Conservation (phyloP, 2,797 vertebrate species). For the Heterohyrax brucei region DNA sequence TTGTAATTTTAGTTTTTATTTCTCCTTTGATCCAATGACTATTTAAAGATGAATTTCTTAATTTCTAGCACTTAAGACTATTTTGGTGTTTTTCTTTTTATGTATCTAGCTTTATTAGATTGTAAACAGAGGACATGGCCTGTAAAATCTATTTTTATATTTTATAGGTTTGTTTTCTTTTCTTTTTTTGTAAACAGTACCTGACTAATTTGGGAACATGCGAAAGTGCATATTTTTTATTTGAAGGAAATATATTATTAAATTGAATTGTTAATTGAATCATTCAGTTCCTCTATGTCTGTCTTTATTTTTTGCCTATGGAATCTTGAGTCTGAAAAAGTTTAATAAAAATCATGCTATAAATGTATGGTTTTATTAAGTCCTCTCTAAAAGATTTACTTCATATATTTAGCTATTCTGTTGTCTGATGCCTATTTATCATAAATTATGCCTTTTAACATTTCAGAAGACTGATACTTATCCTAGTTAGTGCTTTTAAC, state of each 20-base stretch:
- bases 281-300: constrained; percentile 44
- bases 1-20: constrained; percentile 50
- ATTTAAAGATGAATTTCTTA: constrained; percentile 40
- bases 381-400: constrained; percentile 4
- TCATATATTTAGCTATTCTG: not conserved
- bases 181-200: constrained; percentile 18
- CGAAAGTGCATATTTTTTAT: constrained; percentile 26
- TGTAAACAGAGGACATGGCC: not conserved
- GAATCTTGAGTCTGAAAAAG: constrained; percentile 36
- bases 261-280: constrained; percentile 44
- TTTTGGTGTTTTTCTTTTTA: constrained; percentile 11
- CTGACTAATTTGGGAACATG: constrained; percentile 20
- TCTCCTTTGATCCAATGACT: constrained; percentile 8
- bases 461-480: not conserved
- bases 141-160: constrained; percentile 49
- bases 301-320: constrained; percentile 54
- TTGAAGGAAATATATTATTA: constrained; percentile 58
- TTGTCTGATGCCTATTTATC: not conserved
- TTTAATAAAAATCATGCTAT: constrained; percentile 32
- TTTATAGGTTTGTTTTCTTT: not conserved
- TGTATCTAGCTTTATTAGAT: constrained; percentile 16
- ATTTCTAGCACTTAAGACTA: constrained; percentile 34
- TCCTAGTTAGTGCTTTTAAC: constrained; percentile 18
- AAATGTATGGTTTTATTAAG: constrained; percentile 19
- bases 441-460: constrained; percentile 30